Conservation (phyloP, 2,113 vertebrate species). For the Syngnathus scovelli region DNA sequence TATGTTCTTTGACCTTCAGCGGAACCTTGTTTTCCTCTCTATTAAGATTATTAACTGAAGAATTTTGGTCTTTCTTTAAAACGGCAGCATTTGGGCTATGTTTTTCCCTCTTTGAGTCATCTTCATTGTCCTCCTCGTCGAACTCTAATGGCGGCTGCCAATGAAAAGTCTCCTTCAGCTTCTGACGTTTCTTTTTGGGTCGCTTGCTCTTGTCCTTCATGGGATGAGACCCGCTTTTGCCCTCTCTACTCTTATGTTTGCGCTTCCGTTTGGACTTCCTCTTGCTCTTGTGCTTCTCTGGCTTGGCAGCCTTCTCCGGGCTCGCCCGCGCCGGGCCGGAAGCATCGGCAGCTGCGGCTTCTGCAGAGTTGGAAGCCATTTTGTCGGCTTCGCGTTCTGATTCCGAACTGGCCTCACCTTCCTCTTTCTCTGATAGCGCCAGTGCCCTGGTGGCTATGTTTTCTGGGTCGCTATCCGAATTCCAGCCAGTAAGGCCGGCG, state of each 20-base stretch:
- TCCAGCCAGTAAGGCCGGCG: slow-evolving; percentile 75
- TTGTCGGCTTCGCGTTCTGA: slow-evolving; percentile 66
- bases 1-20: slow-evolving; percentile 26
- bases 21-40: slow-evolving; percentile 36
- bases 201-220: slow-evolving; percentile 78
- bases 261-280: slow-evolving; percentile 78
- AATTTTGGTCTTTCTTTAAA: slow-evolving; percentile 20
- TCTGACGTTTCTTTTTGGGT: slow-evolving; percentile 84
- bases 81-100: slow-evolving; percentile 25
- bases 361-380: slow-evolving; percentile 28
- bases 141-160: slow-evolving; percentile 97
- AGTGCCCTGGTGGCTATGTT: slow-evolving; percentile 44
- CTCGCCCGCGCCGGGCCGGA: slow-evolving; percentile 52
- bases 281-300: slow-evolving; percentile 67
- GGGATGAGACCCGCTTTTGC: slow-evolving; percentile 70
- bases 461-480: slow-evolving; percentile 83
- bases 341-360: neutral
- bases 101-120: slow-evolving; percentile 60
- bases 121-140: slow-evolving; percentile 87
- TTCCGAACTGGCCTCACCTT: slow-evolving; percentile 90
- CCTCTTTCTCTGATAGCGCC: slow-evolving; percentile 83
- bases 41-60: slow-evolving; percentile 28
- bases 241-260: slow-evolving; percentile 71
- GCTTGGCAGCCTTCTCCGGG: slow-evolving; percentile 48
- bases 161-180: slow-evolving; percentile 84